phyloP scores from a whole-genome alignment of 2,888 invertebrate genomes.

The Drosophila macrospina region DNA sequence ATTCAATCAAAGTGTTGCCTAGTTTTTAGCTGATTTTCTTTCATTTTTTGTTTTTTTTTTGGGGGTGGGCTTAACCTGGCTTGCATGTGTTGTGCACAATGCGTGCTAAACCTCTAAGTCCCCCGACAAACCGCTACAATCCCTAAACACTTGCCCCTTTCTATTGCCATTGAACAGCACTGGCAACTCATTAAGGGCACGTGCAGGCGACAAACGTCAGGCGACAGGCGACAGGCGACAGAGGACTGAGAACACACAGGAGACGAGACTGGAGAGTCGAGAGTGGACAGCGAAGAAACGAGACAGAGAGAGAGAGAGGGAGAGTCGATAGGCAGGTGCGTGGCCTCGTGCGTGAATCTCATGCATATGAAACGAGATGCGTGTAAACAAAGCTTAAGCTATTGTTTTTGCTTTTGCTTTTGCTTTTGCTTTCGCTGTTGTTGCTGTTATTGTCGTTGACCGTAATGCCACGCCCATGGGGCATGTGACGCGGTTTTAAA shows the following conservation, averaged over 20 bases:
- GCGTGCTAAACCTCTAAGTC: no score
- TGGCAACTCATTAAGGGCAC: slow-evolving; percentile 58
- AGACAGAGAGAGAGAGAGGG: no score
- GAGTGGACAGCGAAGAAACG: no score
- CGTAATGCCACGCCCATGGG: slow-evolving; percentile 19
- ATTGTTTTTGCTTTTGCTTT: slow-evolving; percentile 31
- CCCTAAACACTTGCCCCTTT: not conserved
- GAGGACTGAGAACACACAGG: not conserved
- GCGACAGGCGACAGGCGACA: not conserved
- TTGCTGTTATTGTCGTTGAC: not conserved
- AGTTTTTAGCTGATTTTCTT: slow-evolving; percentile 55
- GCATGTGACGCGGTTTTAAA: slow-evolving; percentile 5
- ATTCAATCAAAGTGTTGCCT: slow-evolving; percentile 34
- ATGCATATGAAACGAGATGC: slow-evolving; percentile 72
- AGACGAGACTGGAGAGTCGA: not conserved
- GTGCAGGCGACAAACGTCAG: slow-evolving; percentile 36
- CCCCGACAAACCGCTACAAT: no score
- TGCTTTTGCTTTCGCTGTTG: not conserved
- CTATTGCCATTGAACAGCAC: slow-evolving; percentile 2
- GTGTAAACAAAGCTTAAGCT: slow-evolving; percentile 66
- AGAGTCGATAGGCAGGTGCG: slow-evolving; percentile 34
- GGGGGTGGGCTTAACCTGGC: not conserved
- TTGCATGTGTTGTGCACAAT: not conserved
- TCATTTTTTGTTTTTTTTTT: slow-evolving; percentile 26
- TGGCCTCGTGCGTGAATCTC: slow-evolving; percentile 56